phyloP scores from a whole-genome alignment of 1,140 invertebrate genomes.

The Rhagoletis zephyria region DNA sequence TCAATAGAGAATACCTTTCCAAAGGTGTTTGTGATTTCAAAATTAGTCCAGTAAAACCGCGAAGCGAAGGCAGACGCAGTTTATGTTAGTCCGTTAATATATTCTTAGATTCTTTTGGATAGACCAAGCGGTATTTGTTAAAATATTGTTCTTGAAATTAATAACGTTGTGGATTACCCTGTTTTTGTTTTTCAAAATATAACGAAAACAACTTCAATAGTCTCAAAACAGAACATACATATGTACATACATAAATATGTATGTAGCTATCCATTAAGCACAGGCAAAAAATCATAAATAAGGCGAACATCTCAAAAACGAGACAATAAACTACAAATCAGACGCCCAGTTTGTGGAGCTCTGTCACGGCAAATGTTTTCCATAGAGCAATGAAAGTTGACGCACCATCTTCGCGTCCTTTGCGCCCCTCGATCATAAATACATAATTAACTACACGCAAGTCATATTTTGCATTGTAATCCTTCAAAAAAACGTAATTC shows the following conservation, averaged over 20 bases:
- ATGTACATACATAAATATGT: not conserved
- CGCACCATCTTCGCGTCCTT: not conserved
- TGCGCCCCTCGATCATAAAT: not conserved
- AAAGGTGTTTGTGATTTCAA: no score
- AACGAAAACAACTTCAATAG: not conserved
- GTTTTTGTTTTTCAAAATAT: not conserved
- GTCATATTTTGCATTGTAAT: conserved; percentile 22
- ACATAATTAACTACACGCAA: conserved; percentile 48
- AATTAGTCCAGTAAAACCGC: no score
- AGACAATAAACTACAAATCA: conserved; percentile 39
- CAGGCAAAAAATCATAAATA: not conserved
- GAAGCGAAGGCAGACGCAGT: no score
- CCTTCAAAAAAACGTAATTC: not conserved
- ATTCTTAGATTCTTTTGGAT: no score
- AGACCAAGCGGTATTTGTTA: no score
- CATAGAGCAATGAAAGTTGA: not conserved
- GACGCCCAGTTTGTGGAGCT: not conserved
- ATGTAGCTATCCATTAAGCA: not conserved
- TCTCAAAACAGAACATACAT: not conserved
- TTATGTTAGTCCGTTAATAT: no score
- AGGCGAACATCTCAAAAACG: not conserved
- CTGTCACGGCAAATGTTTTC: no score
- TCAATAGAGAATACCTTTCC: no score
- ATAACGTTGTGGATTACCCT: no score
- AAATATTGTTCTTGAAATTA: no score